Evolutionary conservation across 2,113 vertebrate genomes (phyloP).

Genomic region (Sprattus sprattus): DNA sequence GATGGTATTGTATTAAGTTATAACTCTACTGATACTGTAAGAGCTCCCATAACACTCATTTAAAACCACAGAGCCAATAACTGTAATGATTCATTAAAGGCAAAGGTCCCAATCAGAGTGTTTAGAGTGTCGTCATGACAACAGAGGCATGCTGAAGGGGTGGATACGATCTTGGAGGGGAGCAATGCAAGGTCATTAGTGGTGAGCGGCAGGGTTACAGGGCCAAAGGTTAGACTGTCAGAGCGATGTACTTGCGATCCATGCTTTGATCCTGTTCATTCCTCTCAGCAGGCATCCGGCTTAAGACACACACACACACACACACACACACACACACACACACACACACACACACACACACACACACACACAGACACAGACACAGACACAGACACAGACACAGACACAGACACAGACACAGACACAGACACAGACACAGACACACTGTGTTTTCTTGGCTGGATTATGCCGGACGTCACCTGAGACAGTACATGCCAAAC

Average conservation of each 20-base stretch:
- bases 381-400: neutral
- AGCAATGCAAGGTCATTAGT: slow-evolving; percentile 23
- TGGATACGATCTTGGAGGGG: neutral
- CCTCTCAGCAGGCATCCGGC: slow-evolving; percentile 36
- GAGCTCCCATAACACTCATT: neutral
- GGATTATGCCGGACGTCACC: slow-evolving; percentile 45
- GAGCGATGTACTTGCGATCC: neutral
- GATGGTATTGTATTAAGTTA: neutral
- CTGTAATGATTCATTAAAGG: neutral
- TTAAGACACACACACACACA: slow-evolving; percentile 38
- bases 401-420: too few species aligned
- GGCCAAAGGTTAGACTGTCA: slow-evolving; percentile 23
- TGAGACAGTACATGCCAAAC: slow-evolving; percentile 42
- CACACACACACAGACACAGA: slow-evolving; percentile 6
- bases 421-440: slow-evolving; percentile 25
- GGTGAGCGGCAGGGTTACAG: slow-evolving; percentile 30
- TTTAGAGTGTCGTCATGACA: neutral
- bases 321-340: too few species aligned
- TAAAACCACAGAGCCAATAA: neutral
- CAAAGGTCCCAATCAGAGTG: neutral
- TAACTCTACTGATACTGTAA: neutral
- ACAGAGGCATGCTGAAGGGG: neutral
- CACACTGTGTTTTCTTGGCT: slow-evolving; percentile 43
- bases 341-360: too few species aligned
- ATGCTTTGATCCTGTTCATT: slow-evolving; percentile 40